Evolutionary conservation across 2,888 invertebrate genomes (phyloP).

Genomic region (Agelastica alni): DNA sequence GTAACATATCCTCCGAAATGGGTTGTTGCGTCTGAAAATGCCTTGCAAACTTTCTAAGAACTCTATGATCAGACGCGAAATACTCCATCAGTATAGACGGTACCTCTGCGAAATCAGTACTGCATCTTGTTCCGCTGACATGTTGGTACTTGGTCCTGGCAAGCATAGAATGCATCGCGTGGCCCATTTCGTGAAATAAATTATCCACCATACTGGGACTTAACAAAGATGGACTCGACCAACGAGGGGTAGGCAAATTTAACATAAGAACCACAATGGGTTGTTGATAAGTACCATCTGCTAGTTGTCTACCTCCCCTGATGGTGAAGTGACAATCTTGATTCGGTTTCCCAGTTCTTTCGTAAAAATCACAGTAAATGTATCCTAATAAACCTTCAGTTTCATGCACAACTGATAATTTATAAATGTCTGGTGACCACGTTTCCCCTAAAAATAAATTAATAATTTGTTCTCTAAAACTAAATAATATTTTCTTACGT

Average conservation of each 20-base stretch:
- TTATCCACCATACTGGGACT: slow-evolving; percentile 89
- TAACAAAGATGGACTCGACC: slow-evolving; percentile 78
- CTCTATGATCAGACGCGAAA: slow-evolving; percentile 87
- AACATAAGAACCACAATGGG: slow-evolving; percentile 94
- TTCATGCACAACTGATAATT: slow-evolving; percentile 87
- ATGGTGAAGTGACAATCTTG: slow-evolving; percentile 99
- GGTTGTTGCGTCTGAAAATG: slow-evolving; percentile 89
- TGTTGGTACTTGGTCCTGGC: slow-evolving; percentile 95
- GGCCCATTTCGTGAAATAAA: slow-evolving; percentile 98
- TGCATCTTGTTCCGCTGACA: slow-evolving; percentile 94
- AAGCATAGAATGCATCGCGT: slow-evolving; percentile 98
- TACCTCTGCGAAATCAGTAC: slow-evolving; percentile 98
- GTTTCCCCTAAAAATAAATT: slow-evolving; percentile 65
- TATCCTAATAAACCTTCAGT: slow-evolving; percentile 78
- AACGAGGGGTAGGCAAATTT: slow-evolving; percentile 77
- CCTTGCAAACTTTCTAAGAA: slow-evolving; percentile 82
- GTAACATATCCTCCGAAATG: slow-evolving; percentile 79
- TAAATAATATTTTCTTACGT: not conserved
- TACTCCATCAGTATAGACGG: slow-evolving; percentile 99
- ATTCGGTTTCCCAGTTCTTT: slow-evolving; percentile 86
- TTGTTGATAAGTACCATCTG: slow-evolving; percentile 83
- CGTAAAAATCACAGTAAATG: slow-evolving; percentile 84
- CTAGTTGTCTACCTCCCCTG: slow-evolving; percentile 81
- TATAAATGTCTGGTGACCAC: slow-evolving; percentile 79
- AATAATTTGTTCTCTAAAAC: not conserved